Base-by-base conservation (phyloP, 2,888 invertebrate genomes). In the Malacosoma neustria region DNA sequence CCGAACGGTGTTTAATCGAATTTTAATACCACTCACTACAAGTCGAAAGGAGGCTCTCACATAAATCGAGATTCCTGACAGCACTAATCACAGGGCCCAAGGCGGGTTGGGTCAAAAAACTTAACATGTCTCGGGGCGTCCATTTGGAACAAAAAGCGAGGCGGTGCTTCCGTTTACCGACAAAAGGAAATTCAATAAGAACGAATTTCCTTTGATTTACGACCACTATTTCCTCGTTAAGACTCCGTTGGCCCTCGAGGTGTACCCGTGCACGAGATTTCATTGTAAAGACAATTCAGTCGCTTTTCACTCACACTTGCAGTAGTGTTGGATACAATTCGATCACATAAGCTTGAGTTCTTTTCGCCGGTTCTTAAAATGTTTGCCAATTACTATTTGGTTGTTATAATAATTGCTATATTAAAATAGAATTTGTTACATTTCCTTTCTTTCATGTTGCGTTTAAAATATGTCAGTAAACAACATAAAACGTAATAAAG, bases 121-220 rank as follows among this genome's bases (percentile, higher is more conserved):
- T 54, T 53, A 54, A 61, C 63, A 58, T 63, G 65, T 64, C 70
- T 63, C 52, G 49, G 54, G 56, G 64, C 72, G 66, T 70, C 69
- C 67, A 66, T 72, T 72, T 50, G 58, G 65, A 73, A 73, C 69
- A 79, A 82, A 80, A 81, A 80, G 68, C 59, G 63, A 66, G 70
- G 65, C 67, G 57, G 58, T 46, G 62, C 67, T 73, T 75, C 72
- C 73, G 68, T 61, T 69, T 57, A 49, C 71, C 69, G 69, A 72
- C 72, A 67, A 74, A 73, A 76, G 81, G 76, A 84, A 84, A 85
- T 85, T 85, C 82, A 82, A 84, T 85, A 82, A 82, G 80, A 74
- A 70, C 68, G 77, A 81, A 79, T 82, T 82, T 82, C 72, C 80
- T 66, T 64, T 80, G 80, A 84, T 84, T 84, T 82, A 84, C 81